A percentile compares a stretch with the other conserved stretches of the same genome.
Conservation (phyloP, 2,113 vertebrate species). For the Myiagra hebetior region DNA sequence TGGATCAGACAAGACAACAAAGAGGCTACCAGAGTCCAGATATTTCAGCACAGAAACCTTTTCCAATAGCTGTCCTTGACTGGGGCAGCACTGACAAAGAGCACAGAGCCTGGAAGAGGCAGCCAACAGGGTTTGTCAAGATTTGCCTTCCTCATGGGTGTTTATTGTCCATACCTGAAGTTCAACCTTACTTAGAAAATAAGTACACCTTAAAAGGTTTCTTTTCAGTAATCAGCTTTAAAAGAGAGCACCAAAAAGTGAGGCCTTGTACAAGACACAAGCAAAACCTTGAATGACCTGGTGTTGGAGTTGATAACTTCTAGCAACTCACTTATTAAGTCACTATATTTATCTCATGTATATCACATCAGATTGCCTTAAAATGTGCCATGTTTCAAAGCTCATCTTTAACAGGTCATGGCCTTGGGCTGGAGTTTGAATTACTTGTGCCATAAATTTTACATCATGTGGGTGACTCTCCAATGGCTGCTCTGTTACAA, state of each 20-base stretch:
- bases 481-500: not conserved
- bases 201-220: not conserved
- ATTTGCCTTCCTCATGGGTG: not conserved
- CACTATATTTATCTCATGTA: not conserved
- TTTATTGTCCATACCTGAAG: not conserved
- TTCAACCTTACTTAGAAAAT: not conserved
- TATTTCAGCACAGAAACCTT: not conserved
- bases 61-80: not conserved
- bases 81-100: not conserved
- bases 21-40: not conserved
- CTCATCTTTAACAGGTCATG: not conserved
- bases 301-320: not conserved
- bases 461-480: not conserved
- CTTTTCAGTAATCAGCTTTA: not conserved
- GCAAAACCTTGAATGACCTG: not conserved
- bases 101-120: not conserved
- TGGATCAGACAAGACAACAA: not conserved
- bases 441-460: not conserved
- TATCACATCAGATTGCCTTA: not conserved
- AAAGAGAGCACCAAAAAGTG: not conserved
- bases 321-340: not conserved
- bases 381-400: not conserved
- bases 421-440: not conserved
- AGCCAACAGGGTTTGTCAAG: not conserved
- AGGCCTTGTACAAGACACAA: not conserved